Conservation (phyloP, 2,888 invertebrate genomes). For the Erannis defoliaria region DNA sequence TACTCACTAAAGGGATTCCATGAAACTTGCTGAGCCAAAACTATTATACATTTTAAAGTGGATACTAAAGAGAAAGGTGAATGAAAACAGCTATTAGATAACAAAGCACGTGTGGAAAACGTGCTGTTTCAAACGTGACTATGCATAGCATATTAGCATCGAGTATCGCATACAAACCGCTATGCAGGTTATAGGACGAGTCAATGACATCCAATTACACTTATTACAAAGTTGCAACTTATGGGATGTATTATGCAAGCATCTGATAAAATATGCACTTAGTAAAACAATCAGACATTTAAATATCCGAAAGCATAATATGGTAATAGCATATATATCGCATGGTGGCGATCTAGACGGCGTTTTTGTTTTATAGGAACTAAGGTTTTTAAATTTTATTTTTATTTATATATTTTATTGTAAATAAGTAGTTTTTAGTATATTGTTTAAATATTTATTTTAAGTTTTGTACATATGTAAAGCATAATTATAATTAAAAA, state of each 20-base stretch:
- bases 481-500: constrained; percentile 69
- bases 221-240: constrained; percentile 36
- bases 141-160: constrained; percentile 48
- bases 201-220: constrained; percentile 52
- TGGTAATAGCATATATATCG: too few species aligned
- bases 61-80: constrained; percentile 41
- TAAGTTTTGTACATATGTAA: too few species aligned
- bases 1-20: constrained; percentile 40
- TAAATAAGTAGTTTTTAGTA: too few species aligned
- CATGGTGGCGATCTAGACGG: too few species aligned
- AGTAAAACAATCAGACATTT: constrained; percentile 38
- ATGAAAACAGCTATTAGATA: constrained; percentile 54
- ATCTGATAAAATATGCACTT: constrained; percentile 37
- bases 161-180: constrained; percentile 37
- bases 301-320: constrained; percentile 48
- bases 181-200: constrained; percentile 33
- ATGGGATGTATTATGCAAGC: constrained; percentile 51
- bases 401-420: too few species aligned
- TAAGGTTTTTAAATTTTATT: too few species aligned
- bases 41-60: constrained; percentile 40
- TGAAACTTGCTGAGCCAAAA: constrained; percentile 31
- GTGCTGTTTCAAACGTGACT: constrained; percentile 59
- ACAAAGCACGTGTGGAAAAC: constrained; percentile 58
- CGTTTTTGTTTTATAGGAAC: too few species aligned
- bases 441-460: too few species aligned